Evolutionary conservation across 2,113 vertebrate genomes (phyloP), one percentile per base, ranked within the genome.

Genomic region (Eclectus roratus): DNA sequence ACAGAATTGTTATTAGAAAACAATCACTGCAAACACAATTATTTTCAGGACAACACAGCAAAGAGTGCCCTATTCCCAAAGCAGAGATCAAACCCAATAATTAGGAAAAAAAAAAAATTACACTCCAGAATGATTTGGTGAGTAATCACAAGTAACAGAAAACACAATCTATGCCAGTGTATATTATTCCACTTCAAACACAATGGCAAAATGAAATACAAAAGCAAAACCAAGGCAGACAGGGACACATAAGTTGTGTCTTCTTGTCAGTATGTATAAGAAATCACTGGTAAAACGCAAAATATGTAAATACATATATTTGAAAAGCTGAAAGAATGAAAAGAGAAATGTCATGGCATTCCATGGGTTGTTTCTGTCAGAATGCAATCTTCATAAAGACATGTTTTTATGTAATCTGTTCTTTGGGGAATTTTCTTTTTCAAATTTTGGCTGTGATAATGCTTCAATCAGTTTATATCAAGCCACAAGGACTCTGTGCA

Each of bases 121-220:
- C 25, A 43, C 77, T 96, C 53, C 4, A 2, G 63, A 94, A 93
- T 70, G 28, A 96, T 95, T 85, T 87, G 43, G 58, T 91, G 49
- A 89, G 18, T 92, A 96, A 96, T 97, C 88, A 87, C 66, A 92
- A 87, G 41, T 58, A 92, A 87, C 77, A 94, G 83, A 92, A 95
- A 96, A 94, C 47, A 95, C 31, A 79, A 20, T 94, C 58, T 79
- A 89, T 58, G 70, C 66, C 88, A 89, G 63, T 20, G 33, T 73
- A 25, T 70, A 85, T 87, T 87, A 93, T 91, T 85, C 63, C 53
- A 70, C 73, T 93, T 92, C 83, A 93, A 85, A 82, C 50, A 77
- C 69, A 95, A 86, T 44, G 24, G 53, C 33, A 95, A 95, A 94
- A 89, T 70, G 19, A 85, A 91, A 82, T 50, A 63, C 44, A 94